phyloP scores from a whole-genome alignment of 2,888 invertebrate genomes.

The Nemurella pictetii region DNA sequence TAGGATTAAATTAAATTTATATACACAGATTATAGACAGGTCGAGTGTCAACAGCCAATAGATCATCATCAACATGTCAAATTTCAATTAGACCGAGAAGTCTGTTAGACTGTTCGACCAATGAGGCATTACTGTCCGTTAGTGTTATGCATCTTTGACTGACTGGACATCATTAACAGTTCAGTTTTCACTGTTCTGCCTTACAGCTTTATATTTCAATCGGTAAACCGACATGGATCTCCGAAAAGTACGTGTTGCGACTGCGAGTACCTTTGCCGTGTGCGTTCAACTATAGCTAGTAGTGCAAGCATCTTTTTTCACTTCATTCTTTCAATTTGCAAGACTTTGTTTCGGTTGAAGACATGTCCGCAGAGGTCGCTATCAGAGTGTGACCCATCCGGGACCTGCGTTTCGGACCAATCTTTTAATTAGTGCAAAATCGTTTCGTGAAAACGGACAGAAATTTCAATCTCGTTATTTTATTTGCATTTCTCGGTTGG shows the following conservation, averaged over 20 bases:
- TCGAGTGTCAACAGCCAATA: conserved; percentile 15
- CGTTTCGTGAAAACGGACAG: too few species aligned
- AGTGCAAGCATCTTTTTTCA: too few species aligned
- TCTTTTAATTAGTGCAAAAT: too few species aligned
- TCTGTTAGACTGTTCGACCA: not conserved
- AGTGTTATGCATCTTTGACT: not conserved
- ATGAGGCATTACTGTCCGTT: not conserved
- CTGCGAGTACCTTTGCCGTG: too few species aligned
- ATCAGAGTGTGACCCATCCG: too few species aligned
- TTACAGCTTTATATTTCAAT: not conserved
- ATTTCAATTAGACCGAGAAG: not conserved
- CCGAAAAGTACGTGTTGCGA: not conserved
- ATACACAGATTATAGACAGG: conserved; percentile 2
- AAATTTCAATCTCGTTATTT: too few species aligned
- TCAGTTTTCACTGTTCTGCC: not conserved
- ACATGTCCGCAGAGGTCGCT: too few species aligned
- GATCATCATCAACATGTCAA: not conserved
- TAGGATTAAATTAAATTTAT: conserved; percentile 13
- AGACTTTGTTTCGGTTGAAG: too few species aligned
- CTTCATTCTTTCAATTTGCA: too few species aligned
- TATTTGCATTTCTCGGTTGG: too few species aligned
- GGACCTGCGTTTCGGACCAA: too few species aligned
- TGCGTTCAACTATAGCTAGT: too few species aligned
- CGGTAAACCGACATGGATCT: not conserved
- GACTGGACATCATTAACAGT: not conserved